Base-by-base conservation (phyloP, 2,888 invertebrate genomes). In the Uropetala carovei region DNA sequence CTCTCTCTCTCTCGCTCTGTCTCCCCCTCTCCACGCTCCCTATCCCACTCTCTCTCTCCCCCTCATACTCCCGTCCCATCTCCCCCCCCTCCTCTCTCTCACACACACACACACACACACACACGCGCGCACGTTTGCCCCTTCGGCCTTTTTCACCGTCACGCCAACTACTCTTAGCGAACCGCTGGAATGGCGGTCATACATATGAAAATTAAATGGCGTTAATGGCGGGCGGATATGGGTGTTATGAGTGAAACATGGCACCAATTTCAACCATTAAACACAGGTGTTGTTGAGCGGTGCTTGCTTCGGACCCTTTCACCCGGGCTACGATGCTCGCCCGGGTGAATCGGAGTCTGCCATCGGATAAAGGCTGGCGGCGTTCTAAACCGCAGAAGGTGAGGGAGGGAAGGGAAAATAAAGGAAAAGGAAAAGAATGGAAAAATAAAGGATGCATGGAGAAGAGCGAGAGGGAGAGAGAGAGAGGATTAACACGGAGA, bases 161-260 rank as follows among this genome's bases (percentile, higher is more conserved):
- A 68, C 68, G 22, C 14, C 86, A 30, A 60, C 86, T 68, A 18
- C 86, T 86, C 86, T 86, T 30, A 86, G 60, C 86, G 86, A 64
- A 57, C 86, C 92, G 59, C 82, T 60, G 92, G 60, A 92, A 81
- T 58, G 59, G 92, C 82, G 92, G 92, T 92, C 92, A 82, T 81
- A 92, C 92, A 58, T 92, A 92, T 92, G 92, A 92, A 92, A 92
- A 92, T 92, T 92, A 92, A 92, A 92, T 92, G 92, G 83, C 92
- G 92, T 83, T 92, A 92, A 92, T 83, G 82, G 92, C 92, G 75
- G 22, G 92, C 82, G 92, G 92, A 83, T 82, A 92, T 92, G 92
- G 92, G 92, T 92, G 81, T 92, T 92, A 83, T 92, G 92, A 92
- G 92, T 92, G 92, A 92, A 92, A 92, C 92, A 92, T 84, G 92